Conservation (phyloP, 23 tunicate genomes). For the Diplosoma virens region DNA sequence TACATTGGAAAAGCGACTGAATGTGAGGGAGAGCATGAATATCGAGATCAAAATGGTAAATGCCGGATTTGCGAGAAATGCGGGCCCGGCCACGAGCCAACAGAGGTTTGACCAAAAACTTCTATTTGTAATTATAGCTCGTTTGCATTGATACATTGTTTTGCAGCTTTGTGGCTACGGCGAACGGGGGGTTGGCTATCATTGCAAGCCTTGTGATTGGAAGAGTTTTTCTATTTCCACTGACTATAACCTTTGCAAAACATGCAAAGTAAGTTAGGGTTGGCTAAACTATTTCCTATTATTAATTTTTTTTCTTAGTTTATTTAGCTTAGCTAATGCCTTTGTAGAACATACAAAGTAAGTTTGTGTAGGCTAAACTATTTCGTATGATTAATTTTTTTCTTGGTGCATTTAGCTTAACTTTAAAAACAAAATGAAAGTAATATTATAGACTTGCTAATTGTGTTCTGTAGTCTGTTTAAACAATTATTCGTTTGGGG, state of each 20-base stretch:
- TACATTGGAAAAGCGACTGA: no score
- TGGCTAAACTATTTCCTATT: background rate
- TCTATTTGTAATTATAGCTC: background rate
- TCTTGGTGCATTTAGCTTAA: no score
- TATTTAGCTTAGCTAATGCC: no score
- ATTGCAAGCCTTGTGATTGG: conserved; percentile 2
- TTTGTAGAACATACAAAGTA: no score
- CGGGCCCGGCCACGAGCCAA: conserved; percentile 1
- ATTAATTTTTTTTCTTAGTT: background rate
- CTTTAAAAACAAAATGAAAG: no score
- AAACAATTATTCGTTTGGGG: no score
- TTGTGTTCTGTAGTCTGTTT: no score
- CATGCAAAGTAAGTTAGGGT: conserved; percentile 2
- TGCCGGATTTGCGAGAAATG: conserved; percentile 4
- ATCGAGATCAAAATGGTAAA: background rate
- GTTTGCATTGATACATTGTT: background rate
- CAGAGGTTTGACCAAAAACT: background rate
- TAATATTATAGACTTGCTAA: no score
- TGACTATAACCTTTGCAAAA: background rate
- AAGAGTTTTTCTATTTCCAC: background rate
- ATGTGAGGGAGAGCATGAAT: conserved; percentile 14
- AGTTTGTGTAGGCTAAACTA: no score
- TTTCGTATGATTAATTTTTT: no score
- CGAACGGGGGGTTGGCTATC: background rate
- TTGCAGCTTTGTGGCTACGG: conserved; percentile 19